Base-by-base conservation (phyloP, 2,113 vertebrate genomes). In the Chunga burmeisteri region DNA sequence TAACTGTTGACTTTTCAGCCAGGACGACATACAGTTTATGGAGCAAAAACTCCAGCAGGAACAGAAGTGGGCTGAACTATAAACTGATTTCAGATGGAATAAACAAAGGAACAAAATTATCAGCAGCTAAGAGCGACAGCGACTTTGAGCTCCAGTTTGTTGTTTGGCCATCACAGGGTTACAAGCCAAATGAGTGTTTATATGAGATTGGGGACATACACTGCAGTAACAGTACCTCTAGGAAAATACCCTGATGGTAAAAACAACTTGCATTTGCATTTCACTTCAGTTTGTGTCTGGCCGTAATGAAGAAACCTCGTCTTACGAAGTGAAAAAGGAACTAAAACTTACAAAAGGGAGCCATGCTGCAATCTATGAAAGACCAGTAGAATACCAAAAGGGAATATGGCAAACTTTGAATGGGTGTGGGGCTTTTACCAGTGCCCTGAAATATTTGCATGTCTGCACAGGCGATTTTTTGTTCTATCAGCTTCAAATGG, bases 1-100 rank as follows among this genome's bases (percentile, higher is more conserved):
- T 10, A 92, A 92, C 55, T 92, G 94, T 96, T 95, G 96, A 96
- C 95, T 96, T 94, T 96, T 96, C 68, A 95, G 88, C 81, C 67
- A 81, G 88, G 75, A 75, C 94, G 86, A 73, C 79, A 84, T 55
- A 63, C 12, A 63, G 92, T 95, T 96, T 94, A 95, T 68, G 55
- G 81, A 96, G 95, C 79, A 94, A 91, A 95, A 93, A 49, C 63
- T 95, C 86, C 71, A 93, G 47, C 46, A 71, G 77, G 78, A 94
- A 75, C 74, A 92, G 58, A 90, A 95, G 85, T 86, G 47, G 82
- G 72, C 59, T 94, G 85, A 94, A 56, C 85, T 88, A 63, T 81
- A 95, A 95, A 93, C 75, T 0, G 1, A 32, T 74, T 93, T 91
- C 58, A 66, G 66, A 88, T 79, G 53, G 81, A 86, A 91, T 75